Base-by-base conservation (phyloP, 2,113 vertebrate species). In the Bungarus multicinctus region DNA sequence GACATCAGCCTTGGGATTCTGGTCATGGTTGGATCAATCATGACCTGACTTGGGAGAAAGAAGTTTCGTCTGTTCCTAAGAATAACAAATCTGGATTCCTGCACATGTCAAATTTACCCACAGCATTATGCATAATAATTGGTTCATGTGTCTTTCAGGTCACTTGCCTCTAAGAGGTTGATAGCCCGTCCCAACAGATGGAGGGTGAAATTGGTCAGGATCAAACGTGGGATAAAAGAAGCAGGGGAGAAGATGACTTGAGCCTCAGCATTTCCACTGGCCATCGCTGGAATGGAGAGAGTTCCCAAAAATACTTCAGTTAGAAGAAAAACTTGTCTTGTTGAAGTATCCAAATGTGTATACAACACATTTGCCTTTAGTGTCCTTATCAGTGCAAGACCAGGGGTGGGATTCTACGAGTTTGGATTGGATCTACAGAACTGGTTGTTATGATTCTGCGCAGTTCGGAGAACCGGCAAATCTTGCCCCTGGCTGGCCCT, bases 111-210 rank as follows among this genome's bases (percentile, higher is more conserved):
- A 43, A 25, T 10, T 4, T 39, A 57, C 5, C 9, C 0, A 1
- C 18, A 12, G 18, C n/a, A 54, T 22, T 64, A 30, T n/a, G 7
- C 60, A 1, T 64, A 64, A 30, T 30, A 64, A 64, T 30, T 34
- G n/a, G 16, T 2, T 1, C 45, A 9, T 43, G 45, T 10, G 23
- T 34, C 11, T 39, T 74, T 74, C 64, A 34, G 64, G 64, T 74
- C 14, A 97, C 97, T 97, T 96, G 98, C 99, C 97, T 99, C 98
- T 87, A 99, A 94, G 6, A 99, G 94, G 97, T 98, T 99, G 95
- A 98, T 91, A 89, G 98, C 98, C 95, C 94, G 96, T 2, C 98
- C 98, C 85, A 98, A 96, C 23, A 97, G 88, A 45, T 98, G 97
- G 22, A 98, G 23, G 0, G 98, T 99, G 93, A 99, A 92, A 96